Percentiles rank a stretch among this genome's conserved stretches.
phyloP scores from a whole-genome alignment of 2,888 invertebrate genomes.

The Liodrosophila aerea region DNA sequence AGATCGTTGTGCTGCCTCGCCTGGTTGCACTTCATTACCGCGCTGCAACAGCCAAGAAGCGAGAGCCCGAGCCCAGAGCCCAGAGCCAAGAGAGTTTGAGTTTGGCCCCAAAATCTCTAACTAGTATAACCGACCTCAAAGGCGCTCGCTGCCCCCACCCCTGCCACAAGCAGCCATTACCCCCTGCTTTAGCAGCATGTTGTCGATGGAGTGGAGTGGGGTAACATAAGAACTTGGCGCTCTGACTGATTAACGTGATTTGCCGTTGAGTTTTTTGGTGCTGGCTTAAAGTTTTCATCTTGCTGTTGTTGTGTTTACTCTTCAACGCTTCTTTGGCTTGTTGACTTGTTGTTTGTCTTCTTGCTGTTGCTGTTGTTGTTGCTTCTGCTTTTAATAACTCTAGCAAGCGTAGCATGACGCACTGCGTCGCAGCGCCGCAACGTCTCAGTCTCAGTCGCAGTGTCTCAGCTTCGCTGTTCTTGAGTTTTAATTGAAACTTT shows the following conservation, averaged over 20 bases:
- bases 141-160: not conserved
- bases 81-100: conserved; percentile 3
- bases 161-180: no score
- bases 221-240: conserved; percentile 37
- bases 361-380: conserved; percentile 28
- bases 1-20: conserved; percentile 35
- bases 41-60: conserved; percentile 26
- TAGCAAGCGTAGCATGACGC: conserved; percentile 59
- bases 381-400: conserved; percentile 58
- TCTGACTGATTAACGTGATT: conserved; percentile 64
- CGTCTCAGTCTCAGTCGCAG: no score
- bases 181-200: no score
- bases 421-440: conserved; percentile 34
- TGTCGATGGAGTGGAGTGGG: not conserved
- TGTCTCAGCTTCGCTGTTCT: conserved; percentile 38
- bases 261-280: conserved; percentile 58
- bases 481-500: conserved; percentile 65
- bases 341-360: conserved; percentile 50
- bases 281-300: conserved; percentile 39
- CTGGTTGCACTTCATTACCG: conserved; percentile 52
- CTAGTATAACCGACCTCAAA: conserved; percentile 32
- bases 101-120: conserved; percentile 48
- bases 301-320: conserved; percentile 52
- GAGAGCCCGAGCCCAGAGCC: not conserved
- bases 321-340: conserved; percentile 61